A percentile compares a stretch with the other conserved stretches of the same genome.
Evolutionary conservation across 1,140 invertebrate species (phyloP).

Genomic region (Zaprionus taronus): DNA sequence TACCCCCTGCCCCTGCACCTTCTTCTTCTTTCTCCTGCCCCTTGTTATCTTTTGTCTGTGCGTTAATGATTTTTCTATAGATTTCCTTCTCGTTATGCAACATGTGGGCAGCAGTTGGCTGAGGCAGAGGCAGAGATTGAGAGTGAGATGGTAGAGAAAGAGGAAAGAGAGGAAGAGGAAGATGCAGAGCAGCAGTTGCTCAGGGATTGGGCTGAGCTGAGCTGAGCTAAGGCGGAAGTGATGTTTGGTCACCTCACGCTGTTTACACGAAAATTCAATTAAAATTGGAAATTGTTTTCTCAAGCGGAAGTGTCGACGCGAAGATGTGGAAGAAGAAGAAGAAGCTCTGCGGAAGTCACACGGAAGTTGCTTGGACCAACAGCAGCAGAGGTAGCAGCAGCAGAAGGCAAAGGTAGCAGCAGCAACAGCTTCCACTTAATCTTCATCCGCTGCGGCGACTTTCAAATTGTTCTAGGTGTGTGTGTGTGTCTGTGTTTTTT

Average conservation of each 20-base stretch:
- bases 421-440: conserved; percentile 43
- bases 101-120: conserved; percentile 56
- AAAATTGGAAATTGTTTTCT: conserved; percentile 71
- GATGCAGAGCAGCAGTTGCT: conserved; percentile 37
- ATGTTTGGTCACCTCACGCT: conserved; percentile 61
- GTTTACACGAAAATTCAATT: conserved; percentile 83
- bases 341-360: conserved; percentile 71
- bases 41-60: conserved; percentile 78
- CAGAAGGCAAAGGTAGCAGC: neutral
- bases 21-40: neutral
- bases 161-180: no score
- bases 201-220: no score
- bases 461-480: conserved; percentile 34
- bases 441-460: conserved; percentile 33
- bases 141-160: neutral
- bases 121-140: conserved; percentile 22
- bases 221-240: conserved; percentile 50
- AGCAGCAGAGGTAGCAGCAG: conserved; percentile 5
- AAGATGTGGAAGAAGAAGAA: conserved; percentile 12
- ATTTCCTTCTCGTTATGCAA: conserved; percentile 63
- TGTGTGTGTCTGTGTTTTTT: conserved; percentile 11
- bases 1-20: neutral
- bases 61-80: conserved; percentile 83
- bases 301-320: conserved; percentile 58
- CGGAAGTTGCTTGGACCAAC: conserved; percentile 77